Evolutionary conservation across 2,888 invertebrate genomes (phyloP), one percentile per base, ranked within the genome.

Genomic region (Drosophila longiperda): DNA sequence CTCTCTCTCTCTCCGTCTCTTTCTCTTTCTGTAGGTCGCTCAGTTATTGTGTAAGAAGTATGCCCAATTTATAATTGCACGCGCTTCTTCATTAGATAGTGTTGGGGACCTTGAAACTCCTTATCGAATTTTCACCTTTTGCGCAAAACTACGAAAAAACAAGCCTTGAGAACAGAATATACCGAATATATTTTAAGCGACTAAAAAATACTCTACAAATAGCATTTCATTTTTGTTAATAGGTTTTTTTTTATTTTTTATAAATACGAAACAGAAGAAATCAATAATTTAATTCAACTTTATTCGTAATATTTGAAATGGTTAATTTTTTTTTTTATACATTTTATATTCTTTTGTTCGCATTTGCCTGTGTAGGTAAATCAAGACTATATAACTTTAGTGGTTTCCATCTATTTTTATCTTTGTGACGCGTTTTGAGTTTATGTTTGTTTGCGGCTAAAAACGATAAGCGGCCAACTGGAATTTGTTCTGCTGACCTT

Each of bases 51-150:
- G 65, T 79, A 76, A 76, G 68, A 79, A 65, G 38, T 38, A 23
- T 33, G 33, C 3, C 49, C 38, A 42, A 67, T 54, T 48, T 52
- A 57, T 45, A 69, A 67, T 63, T 76, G 68, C 79, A 80, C 76
- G 77, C 77, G 77, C 74, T 72, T 53, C 61, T 57, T 58, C 73
- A 68, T 57, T 57, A 62, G 42, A 58, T 60, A 36, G 48, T 61
- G 65, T 32, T 29, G 60, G n/a, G 73, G 75, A 89, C 91, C 91
- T 90, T 91, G 91, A 91, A 89, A 84, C 70, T 60, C 78, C 89
- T 89, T 91, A 91, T 91, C 91, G 90, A 90, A 87, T 91, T 90
- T 90, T 91, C 84, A 91, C 91, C 91, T 91, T 83, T 91, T 76
- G 88, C 70, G 76, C 90, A 70, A 87, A 90, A 88, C 83, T 80